These are phyloP conservation scores for Tetraneura akinire DNA, from an alignment of 1,140 invertebrate genomes.

Conservation along the genomic window DNA sequence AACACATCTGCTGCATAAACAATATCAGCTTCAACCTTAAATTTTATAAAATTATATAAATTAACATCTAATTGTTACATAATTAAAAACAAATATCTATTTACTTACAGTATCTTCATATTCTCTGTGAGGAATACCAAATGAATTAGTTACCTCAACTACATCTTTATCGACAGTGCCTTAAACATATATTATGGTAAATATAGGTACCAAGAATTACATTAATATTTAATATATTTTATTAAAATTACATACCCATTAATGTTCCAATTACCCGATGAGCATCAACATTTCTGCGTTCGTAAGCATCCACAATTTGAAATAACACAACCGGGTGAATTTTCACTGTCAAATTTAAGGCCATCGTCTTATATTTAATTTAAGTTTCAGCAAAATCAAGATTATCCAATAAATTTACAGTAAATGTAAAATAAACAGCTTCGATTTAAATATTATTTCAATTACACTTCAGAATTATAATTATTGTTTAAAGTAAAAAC, in stretches of 20 bases:
- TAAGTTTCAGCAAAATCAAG: background rate
- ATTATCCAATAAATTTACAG: background rate
- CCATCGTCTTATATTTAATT: slow-evolving; percentile 56
- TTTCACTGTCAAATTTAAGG: slow-evolving; percentile 80
- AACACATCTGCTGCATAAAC: slow-evolving; percentile 94
- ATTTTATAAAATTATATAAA: background rate
- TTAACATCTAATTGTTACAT: background rate
- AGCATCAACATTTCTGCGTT: slow-evolving; percentile 89
- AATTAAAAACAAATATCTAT: no score
- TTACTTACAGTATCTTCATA: slow-evolving; percentile 75
- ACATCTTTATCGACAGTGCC: slow-evolving; percentile 84
- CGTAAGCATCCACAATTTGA: slow-evolving; percentile 95
- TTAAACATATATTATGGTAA: slow-evolving; percentile 59
- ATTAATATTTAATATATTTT: background rate
- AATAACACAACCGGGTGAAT: slow-evolving; percentile 95
- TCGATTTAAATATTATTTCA: no score
- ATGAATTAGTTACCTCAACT: slow-evolving; percentile 96
- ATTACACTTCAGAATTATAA: no score
- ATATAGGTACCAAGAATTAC: no score
- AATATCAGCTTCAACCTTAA: slow-evolving; percentile 89
- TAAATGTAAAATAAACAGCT: no score
- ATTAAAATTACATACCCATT: slow-evolving; percentile 70
- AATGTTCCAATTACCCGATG: slow-evolving; percentile 93
- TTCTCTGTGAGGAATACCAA: slow-evolving; percentile 96
- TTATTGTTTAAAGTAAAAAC: no score